Evolutionary conservation across 2,888 invertebrate species (phyloP).

Genomic region (Volucella inflata): DNA sequence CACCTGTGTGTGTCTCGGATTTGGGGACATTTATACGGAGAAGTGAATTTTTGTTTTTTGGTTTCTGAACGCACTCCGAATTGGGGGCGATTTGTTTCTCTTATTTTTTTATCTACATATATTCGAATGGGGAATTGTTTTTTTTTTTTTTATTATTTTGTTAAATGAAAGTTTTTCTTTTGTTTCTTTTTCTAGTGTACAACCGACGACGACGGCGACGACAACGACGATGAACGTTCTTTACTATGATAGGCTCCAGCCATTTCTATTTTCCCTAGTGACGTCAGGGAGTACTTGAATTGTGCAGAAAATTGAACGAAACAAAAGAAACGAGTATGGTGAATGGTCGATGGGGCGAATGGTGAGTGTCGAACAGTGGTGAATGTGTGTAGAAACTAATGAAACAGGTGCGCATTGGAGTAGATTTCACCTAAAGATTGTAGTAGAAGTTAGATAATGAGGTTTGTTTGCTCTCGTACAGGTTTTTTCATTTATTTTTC

Average conservation of each 20-base stretch:
- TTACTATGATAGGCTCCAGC: constrained; percentile 69
- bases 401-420: constrained; percentile 66
- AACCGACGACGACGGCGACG: constrained; percentile 52
- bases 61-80: background rate
- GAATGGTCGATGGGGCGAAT: background rate
- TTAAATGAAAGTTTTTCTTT: constrained; percentile 1
- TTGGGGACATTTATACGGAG: constrained; percentile 28
- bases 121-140: constrained; percentile 4
- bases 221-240: constrained; percentile 56
- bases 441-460: constrained; percentile 39
- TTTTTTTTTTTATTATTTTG: background rate
- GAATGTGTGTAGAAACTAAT: constrained; percentile 34
- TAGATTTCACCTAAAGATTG: constrained; percentile 25
- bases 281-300: constrained; percentile 67
- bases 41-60: constrained; percentile 20
- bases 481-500: constrained; percentile 57
- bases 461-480: background rate
- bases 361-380: background rate
- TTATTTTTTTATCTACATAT: background rate
- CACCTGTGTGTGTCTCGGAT: constrained; percentile 32
- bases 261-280: constrained; percentile 72
- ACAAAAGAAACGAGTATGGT: background rate
- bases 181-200: constrained; percentile 31
- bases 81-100: background rate
- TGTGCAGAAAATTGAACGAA: constrained; percentile 66